Conservation (phyloP, 2,113 vertebrate genomes). For the Balaeniceps rex region DNA sequence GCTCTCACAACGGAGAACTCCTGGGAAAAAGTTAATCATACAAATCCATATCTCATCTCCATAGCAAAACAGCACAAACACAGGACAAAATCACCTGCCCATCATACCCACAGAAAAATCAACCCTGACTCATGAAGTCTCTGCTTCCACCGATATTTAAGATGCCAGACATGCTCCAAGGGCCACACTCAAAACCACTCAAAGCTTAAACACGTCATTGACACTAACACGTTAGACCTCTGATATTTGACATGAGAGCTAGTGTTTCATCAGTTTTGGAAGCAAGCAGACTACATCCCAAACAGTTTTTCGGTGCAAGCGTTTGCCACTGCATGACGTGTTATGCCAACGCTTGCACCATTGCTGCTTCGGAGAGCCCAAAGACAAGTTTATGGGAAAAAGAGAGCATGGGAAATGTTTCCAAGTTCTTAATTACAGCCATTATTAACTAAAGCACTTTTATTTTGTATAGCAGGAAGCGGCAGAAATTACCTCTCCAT, state of each 20-base stretch:
- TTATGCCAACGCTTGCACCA: neutral
- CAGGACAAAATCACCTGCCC: neutral
- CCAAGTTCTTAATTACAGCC: neutral
- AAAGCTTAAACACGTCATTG: neutral
- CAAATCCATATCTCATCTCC: neutral
- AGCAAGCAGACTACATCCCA: neutral
- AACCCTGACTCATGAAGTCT: neutral
- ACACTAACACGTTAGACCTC: neutral
- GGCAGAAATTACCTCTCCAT: neutral
- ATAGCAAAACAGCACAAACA: neutral
- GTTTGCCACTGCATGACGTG: accelerated
- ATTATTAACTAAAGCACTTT: neutral
- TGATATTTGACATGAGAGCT: neutral
- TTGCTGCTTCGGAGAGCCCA: neutral
- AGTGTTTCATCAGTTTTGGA: neutral
- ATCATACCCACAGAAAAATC: neutral
- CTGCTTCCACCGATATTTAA: neutral
- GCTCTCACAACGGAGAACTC: neutral
- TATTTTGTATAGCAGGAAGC: neutral
- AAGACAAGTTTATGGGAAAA: neutral
- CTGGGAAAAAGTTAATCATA: neutral
- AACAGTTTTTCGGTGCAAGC: neutral
- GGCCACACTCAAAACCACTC: neutral
- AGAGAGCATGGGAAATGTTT: neutral
- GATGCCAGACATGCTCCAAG: neutral